Evolutionary conservation across 2,888 invertebrate genomes (phyloP), one percentile per base, ranked within the genome.

Genomic region (Serrognathus titanus): DNA sequence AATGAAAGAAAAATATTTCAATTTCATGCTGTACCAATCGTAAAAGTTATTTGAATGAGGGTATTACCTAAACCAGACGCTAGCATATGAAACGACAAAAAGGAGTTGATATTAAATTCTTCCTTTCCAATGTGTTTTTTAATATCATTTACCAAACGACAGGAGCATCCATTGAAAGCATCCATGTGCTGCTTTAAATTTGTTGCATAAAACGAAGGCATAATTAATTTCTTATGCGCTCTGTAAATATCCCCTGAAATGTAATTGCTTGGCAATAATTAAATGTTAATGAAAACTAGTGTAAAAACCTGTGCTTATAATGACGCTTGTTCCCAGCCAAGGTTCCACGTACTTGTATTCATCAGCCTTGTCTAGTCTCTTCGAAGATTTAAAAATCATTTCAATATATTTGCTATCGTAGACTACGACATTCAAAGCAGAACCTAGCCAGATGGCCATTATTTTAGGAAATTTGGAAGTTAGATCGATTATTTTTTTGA

Each of bases 331-430:
- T 71, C 91, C 91, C 57, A 92, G 83, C 91, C 91, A 92, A 0
- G 91, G 91, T 70, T 89, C 85, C 78, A 92, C 90, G 79, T 90
- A 89, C 66, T 84, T 81, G 76, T 91, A 91, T 69, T 91, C 90
- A 40, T 40, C 40, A 40, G 11, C 40, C 6, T 40, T 40, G 11
- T 40, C 7, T 11, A 40, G 4, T 13, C 13, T 40, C 13, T 7
- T 6, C 11, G 11, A 12, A 12, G 11, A 12, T 40, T 9, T 40
- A 3, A 40, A 12, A 40, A 40, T 40, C 40, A 40, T 13, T 40
- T 40, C 40, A 9, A 40, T 3, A 7, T 40, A 12, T 40, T 40
- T 13, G 3, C 11, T 13, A 9, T 40, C 13, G 13, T 40, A 40
- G 11, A 40, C 40, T 4, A 12, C 40, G 11, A 40, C 40, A 7